Evolutionary conservation across 2,888 invertebrate species (phyloP).

Genomic region (Tipula helvola): DNA sequence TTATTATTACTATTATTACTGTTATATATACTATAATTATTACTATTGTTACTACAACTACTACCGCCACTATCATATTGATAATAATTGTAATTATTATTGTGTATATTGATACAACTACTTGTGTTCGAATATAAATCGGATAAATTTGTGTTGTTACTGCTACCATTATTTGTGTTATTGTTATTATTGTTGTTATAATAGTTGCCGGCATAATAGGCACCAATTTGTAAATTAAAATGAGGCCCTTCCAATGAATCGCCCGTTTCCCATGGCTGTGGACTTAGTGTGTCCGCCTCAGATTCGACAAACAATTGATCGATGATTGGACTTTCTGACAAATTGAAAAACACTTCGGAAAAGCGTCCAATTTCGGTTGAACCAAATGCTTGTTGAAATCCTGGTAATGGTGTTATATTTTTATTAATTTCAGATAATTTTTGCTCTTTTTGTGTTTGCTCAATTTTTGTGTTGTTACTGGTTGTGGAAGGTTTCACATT

Average conservation of each 20-base stretch:
- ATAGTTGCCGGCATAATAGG: slow-evolving; percentile 13
- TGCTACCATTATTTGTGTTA: not conserved
- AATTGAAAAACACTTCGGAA: slow-evolving; percentile 48
- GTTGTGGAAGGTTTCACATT: not conserved
- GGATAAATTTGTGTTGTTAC: not conserved
- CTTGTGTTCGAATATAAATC: not conserved
- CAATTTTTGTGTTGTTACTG: not conserved
- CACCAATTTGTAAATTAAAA: slow-evolving; percentile 22
- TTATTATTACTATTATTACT: not conserved
- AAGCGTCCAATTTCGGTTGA: slow-evolving; percentile 79
- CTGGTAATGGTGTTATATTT: slow-evolving; percentile 49
- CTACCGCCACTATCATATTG: not conserved
- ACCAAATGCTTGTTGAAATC: slow-evolving; percentile 76
- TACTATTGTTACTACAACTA: not conserved
- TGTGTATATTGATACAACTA: not conserved
- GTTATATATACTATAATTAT: not conserved
- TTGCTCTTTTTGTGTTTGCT: not conserved
- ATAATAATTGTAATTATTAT: not conserved
- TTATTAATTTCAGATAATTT: slow-evolving; percentile 11
- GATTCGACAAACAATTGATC: slow-evolving; percentile 21
- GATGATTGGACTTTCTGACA: slow-evolving; percentile 24
- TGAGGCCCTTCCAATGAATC: slow-evolving; percentile 23
- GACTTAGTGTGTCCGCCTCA: slow-evolving; percentile 21
- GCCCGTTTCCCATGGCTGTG: slow-evolving; percentile 22
- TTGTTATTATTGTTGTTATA: not conserved